phyloP scores from a whole-genome alignment of 2,113 vertebrate genomes.

The Burhinus oedicnemus region DNA sequence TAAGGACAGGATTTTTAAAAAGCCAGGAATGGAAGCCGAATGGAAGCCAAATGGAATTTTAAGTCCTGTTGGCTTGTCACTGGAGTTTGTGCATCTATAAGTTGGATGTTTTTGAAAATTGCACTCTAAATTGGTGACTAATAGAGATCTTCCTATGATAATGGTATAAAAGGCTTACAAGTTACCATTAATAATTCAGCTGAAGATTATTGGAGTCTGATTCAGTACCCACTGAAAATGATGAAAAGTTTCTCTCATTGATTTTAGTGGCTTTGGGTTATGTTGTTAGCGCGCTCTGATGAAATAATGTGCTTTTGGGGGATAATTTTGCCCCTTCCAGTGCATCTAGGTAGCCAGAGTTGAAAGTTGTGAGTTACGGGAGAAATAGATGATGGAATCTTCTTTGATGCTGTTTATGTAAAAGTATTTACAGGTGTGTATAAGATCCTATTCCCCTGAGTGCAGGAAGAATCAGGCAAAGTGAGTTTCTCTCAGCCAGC shows the following conservation, averaged over 20 bases:
- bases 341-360: background rate
- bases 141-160: conserved; percentile 1
- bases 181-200: conserved; percentile 57
- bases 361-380: background rate
- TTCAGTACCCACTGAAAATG: background rate
- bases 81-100: background rate
- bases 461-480: rapidly evolving
- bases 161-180: background rate
- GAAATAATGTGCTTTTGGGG: background rate
- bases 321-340: background rate
- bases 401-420: background rate
- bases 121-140: conserved; percentile 12
- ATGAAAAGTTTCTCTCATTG: background rate
- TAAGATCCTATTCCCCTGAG: background rate
- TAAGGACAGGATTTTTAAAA: background rate
- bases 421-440: background rate
- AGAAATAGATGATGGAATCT: background rate
- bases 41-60: conserved; percentile 38
- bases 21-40: background rate
- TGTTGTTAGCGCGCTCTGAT: background rate
- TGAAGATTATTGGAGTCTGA: background rate
- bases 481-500: background rate
- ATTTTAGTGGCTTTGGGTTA: background rate
- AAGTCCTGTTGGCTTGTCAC: background rate
- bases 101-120: conserved; percentile 10